Evolutionary conservation across 2,888 invertebrate species (phyloP).

Genomic region (Alloplasta piceator): DNA sequence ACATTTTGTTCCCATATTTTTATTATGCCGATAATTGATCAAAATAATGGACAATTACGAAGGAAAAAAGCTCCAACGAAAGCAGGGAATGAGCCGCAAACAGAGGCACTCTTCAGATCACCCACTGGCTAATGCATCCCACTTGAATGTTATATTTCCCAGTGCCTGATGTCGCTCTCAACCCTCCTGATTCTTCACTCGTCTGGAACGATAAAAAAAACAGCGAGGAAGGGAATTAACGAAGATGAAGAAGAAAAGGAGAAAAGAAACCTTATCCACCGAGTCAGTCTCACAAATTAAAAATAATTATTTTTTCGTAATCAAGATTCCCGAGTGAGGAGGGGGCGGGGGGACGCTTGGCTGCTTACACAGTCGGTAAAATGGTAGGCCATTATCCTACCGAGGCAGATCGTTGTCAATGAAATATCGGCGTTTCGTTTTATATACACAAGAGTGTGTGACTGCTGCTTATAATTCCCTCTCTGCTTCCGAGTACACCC

Average conservation of each 20-base stretch:
- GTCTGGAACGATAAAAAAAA: slow-evolving; percentile 53
- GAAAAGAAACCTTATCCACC: slow-evolving; percentile 78
- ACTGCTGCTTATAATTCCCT: slow-evolving; percentile 69
- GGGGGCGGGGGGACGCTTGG: slow-evolving; percentile 64
- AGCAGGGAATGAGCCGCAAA: neutral
- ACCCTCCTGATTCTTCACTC: slow-evolving; percentile 34
- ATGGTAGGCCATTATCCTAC: slow-evolving; percentile 79
- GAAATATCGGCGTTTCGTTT: slow-evolving; percentile 82
- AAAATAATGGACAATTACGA: neutral
- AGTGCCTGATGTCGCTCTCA: slow-evolving; percentile 15
- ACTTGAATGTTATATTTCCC: slow-evolving; percentile 22
- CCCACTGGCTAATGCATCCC: slow-evolving; percentile 10
- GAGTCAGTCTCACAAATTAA: slow-evolving; percentile 77
- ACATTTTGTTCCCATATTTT: no score
- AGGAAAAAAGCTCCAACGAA: slow-evolving; percentile 19
- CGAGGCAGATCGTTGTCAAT: slow-evolving; percentile 83
- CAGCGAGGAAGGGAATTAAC: slow-evolving; percentile 17
- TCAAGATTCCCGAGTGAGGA: slow-evolving; percentile 69
- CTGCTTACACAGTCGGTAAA: slow-evolving; percentile 74
- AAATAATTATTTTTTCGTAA: slow-evolving; percentile 83
- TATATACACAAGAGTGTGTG: slow-evolving; percentile 52
- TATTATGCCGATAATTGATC: no score
- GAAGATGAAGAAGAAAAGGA: slow-evolving; percentile 63
- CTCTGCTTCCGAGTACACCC: slow-evolving; percentile 77
- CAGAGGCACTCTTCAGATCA: slow-evolving; percentile 26